These are phyloP conservation scores for Nothocercus nigrocapillus DNA, from an alignment of 2,113 vertebrate species.

Conservation along the genomic window DNA sequence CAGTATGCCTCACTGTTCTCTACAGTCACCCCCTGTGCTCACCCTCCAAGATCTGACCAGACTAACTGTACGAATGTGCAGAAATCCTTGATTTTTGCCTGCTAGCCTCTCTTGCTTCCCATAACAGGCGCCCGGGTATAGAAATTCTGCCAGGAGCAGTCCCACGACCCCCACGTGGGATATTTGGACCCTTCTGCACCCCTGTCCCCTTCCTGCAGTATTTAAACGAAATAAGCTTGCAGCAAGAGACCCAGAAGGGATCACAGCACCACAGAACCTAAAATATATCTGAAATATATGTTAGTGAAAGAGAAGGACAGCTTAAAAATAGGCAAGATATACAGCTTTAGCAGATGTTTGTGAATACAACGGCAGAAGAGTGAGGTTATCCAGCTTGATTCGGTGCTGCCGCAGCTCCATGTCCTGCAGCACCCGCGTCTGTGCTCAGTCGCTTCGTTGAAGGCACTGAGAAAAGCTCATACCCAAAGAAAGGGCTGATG, in stretches of 20 bases:
- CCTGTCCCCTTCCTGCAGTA: neutral
- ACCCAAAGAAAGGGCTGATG: neutral
- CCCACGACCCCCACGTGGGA: neutral
- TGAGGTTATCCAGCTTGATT: neutral
- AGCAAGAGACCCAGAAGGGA: neutral
- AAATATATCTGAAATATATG: neutral
- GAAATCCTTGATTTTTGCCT: neutral
- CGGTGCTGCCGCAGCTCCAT: neutral
- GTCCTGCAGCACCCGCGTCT: neutral
- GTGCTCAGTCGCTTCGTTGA: neutral
- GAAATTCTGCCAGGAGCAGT: neutral
- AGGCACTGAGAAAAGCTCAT: neutral
- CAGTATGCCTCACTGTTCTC: neutral
- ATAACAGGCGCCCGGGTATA: neutral
- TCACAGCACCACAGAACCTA: neutral
- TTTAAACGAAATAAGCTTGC: neutral
- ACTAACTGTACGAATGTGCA: neutral
- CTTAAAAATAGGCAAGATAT: neutral
- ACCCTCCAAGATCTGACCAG: neutral
- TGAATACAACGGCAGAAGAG: neutral
- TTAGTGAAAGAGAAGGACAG: neutral
- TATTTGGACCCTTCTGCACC: neutral
- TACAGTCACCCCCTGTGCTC: neutral
- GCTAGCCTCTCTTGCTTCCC: neutral
- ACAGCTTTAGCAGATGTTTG: neutral